Percentiles rank a stretch among this genome's conserved stretches.
Evolutionary conservation across 2,888 invertebrate genomes (phyloP).

Genomic region (Penaeus monodon): DNA sequence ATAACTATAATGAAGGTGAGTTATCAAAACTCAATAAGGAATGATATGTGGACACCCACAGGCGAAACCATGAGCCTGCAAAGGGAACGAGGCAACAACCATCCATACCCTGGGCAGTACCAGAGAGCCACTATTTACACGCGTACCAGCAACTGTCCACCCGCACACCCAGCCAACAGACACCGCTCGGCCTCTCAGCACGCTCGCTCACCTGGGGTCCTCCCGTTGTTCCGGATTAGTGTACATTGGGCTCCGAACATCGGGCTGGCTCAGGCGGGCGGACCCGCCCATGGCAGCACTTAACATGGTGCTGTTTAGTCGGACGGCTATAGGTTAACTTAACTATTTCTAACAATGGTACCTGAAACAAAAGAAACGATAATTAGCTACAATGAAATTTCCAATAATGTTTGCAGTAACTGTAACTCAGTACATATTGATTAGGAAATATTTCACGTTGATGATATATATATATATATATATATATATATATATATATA

Average conservation of each 20-base stretch:
- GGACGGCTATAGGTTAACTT: conserved; percentile 4
- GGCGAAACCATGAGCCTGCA: too few species aligned
- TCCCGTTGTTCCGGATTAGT: conserved; percentile 45
- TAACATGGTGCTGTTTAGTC: conserved; percentile 39
- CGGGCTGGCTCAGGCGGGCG: conserved; percentile 63
- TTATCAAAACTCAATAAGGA: too few species aligned
- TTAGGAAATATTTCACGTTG: conserved; percentile 24
- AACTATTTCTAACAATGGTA: neutral
- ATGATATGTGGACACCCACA: too few species aligned
- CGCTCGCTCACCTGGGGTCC: conserved; percentile 42
- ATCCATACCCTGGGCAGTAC: too few species aligned
- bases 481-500: conserved; percentile 36
- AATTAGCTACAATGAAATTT: neutral
- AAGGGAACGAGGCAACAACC: too few species aligned
- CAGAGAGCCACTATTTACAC: too few species aligned
- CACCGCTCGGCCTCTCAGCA: neutral
- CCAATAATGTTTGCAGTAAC: too few species aligned
- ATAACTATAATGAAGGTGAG: too few species aligned
- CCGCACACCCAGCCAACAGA: neutral
- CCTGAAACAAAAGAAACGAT: conserved; percentile 57
- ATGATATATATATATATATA: conserved; percentile 21
- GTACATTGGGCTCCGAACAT: conserved; percentile 60
- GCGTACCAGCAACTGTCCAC: too few species aligned
- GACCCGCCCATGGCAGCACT: conserved; percentile 63
- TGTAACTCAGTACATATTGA: conserved; percentile 20